Evolutionary conservation across 2,888 invertebrate genomes (phyloP).

Genomic region (Drosophila phalerata): DNA sequence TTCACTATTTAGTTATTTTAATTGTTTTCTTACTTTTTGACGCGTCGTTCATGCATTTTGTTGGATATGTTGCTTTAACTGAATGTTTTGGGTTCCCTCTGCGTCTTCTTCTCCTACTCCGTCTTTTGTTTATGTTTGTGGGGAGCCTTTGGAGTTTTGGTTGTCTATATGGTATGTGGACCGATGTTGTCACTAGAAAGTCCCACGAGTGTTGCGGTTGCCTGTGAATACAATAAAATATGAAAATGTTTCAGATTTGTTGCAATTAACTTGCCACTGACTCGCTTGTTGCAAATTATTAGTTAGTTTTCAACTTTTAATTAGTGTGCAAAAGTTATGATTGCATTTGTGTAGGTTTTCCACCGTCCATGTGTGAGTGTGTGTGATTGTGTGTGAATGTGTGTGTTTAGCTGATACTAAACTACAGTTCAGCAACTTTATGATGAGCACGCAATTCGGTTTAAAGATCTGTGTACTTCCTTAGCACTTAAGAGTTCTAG

Average conservation of each 20-base stretch:
- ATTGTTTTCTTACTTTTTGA: slow-evolving; percentile 80
- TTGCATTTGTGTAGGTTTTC: slow-evolving; percentile 19
- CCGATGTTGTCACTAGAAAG: slow-evolving; percentile 54
- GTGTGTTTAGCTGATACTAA: slow-evolving; percentile 1
- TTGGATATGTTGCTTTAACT: not conserved
- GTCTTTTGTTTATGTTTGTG: not conserved
- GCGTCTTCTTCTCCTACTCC: not conserved
- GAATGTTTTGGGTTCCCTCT: not conserved
- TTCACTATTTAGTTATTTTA: not conserved
- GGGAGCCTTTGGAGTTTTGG: not conserved
- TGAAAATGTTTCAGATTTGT: slow-evolving; percentile 43
- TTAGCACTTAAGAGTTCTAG: not conserved
- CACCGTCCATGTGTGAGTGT: slow-evolving; percentile 4
- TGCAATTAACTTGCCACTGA: slow-evolving; percentile 61
- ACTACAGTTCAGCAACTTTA: slow-evolving; percentile 26
- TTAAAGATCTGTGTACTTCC: not conserved
- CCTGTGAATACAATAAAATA: slow-evolving; percentile 44
- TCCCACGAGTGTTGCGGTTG: slow-evolving; percentile 47
- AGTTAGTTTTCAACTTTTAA: slow-evolving; percentile 72
- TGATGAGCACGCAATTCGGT: slow-evolving; percentile 14
- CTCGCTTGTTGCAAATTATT: slow-evolving; percentile 47
- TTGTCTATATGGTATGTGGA: slow-evolving; percentile 12
- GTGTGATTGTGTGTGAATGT: slow-evolving; percentile 1
- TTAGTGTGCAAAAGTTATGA: slow-evolving; percentile 65
- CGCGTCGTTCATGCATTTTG: slow-evolving; percentile 83